Evolutionary conservation across 2,113 vertebrate species (phyloP).

Genomic region (Xiphorhynchus elegans): DNA sequence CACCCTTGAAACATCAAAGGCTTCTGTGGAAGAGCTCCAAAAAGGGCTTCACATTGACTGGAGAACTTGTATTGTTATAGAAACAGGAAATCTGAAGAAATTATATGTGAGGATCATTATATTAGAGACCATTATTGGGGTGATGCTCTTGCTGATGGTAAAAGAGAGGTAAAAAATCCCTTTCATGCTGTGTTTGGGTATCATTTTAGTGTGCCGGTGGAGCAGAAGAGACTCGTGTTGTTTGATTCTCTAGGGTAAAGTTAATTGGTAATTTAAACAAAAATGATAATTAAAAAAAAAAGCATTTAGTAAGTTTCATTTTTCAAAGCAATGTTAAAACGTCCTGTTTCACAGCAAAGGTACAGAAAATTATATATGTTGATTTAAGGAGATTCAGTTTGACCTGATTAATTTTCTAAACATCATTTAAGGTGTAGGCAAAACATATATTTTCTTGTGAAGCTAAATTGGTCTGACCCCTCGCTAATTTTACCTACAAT

Average conservation of each 20-base stretch:
- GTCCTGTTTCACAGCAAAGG: background rate
- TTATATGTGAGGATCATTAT: background rate
- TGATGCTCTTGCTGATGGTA: background rate
- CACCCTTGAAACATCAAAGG: background rate
- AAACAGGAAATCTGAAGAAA: background rate
- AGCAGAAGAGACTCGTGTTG: background rate
- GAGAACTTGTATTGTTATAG: background rate
- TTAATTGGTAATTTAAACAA: slow-evolving; percentile 50
- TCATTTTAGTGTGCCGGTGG: background rate
- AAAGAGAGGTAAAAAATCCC: slow-evolving; percentile 20
- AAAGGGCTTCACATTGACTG: background rate
- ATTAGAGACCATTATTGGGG: background rate
- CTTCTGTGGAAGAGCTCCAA: background rate
- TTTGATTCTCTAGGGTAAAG: slow-evolving; percentile 30
- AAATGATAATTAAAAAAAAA: background rate
- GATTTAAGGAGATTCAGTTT: slow-evolving; percentile 51
- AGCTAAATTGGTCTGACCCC: slow-evolving; percentile 61
- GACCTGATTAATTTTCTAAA: slow-evolving; percentile 66
- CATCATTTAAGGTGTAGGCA: slow-evolving; percentile 67
- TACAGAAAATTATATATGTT: slow-evolving; percentile 36
- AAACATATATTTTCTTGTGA: slow-evolving; percentile 68
- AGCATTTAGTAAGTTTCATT: slow-evolving; percentile 9
- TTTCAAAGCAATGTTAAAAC: slow-evolving; percentile 34
- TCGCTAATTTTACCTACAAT: slow-evolving; percentile 78
- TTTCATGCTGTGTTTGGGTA: background rate